Evolutionary conservation across 2,797 vertebrate species (phyloP).

Genomic region (Xenopus petersii): DNA sequence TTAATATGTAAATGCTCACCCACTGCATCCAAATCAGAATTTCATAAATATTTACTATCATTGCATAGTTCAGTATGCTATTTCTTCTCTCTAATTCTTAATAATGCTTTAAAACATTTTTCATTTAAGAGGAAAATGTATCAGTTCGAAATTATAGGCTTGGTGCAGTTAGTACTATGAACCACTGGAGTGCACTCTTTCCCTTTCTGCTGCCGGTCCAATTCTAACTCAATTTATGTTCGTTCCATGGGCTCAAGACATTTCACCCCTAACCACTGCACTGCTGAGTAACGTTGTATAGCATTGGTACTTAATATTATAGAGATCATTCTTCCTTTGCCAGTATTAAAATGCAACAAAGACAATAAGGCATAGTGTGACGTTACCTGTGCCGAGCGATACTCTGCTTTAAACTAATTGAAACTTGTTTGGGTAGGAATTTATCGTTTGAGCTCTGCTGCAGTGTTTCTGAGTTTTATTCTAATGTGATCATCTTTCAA

Average conservation of each 20-base stretch:
- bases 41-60: too few species aligned
- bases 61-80: too few species aligned
- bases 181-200: constrained; percentile 2
- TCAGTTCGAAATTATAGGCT: background rate
- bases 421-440: background rate
- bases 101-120: too few species aligned
- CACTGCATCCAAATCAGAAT: too few species aligned
- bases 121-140: too few species aligned
- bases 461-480: background rate
- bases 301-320: constrained; percentile 1
- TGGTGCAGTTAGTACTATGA: background rate
- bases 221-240: background rate
- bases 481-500: background rate
- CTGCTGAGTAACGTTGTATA: background rate
- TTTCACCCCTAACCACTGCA: constrained; percentile 9
- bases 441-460: background rate
- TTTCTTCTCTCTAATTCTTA: too few species aligned
- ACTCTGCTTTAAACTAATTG: background rate
- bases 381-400: background rate
- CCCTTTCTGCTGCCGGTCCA: background rate
- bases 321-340: background rate
- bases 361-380: background rate
- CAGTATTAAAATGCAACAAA: background rate
- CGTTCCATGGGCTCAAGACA: background rate
- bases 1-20: too few species aligned